A percentile compares a stretch with the other conserved stretches of the same genome.
Conservation (phyloP, 2,113 vertebrate genomes). For the Shinisaurus crocodilurus region DNA sequence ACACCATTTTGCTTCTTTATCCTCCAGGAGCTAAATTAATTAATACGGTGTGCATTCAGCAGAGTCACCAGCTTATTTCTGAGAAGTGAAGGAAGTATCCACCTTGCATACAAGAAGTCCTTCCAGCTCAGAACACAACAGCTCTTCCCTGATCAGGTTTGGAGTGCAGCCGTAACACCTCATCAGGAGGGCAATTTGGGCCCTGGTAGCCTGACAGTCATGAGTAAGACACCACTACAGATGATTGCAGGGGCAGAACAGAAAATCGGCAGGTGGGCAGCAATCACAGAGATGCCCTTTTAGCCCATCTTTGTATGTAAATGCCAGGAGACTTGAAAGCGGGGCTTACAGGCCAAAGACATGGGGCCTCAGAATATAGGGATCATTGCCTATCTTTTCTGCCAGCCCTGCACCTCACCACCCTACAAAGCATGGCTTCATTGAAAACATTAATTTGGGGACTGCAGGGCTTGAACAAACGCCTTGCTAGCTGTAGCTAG, state of each 20-base stretch:
- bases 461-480: not conserved
- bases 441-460: accelerated
- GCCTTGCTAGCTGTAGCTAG: not conserved
- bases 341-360: not conserved
- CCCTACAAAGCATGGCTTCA: not conserved
- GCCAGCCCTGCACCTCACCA: not conserved
- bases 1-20: not conserved
- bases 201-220: not conserved
- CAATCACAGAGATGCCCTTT: no score
- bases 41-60: no score
- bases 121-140: no score
- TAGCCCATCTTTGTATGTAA: not conserved
- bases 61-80: not conserved
- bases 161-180: not conserved
- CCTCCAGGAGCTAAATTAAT: not conserved
- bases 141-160: not conserved
- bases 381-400: no score
- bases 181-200: not conserved
- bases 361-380: not conserved
- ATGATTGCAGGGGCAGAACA: not conserved
- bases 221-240: not conserved
- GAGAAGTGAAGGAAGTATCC: not conserved
- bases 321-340: not conserved
- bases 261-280: not conserved
- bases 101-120: not conserved